A percentile compares a stretch with the other conserved stretches of the same genome.
Evolutionary conservation across 1,140 invertebrate genomes (phyloP).

Genomic region (Temnothorax curvispinosus): DNA sequence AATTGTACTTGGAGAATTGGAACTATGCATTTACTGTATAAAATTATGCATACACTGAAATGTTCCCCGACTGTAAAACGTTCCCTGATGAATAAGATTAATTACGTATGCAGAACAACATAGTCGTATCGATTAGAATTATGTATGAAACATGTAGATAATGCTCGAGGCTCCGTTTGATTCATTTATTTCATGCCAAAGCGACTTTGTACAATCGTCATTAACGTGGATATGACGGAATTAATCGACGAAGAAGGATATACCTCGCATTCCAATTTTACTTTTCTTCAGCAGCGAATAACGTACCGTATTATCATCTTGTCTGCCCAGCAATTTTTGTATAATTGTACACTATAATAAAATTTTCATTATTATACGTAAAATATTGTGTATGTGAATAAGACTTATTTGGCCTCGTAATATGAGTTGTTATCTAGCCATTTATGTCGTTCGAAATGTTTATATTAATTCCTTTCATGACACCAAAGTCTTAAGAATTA

Average conservation of each 20-base stretch:
- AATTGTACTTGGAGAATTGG: not conserved
- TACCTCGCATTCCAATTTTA: not conserved
- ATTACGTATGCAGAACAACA: not conserved
- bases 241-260: not conserved
- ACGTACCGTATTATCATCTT: not conserved
- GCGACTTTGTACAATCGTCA: not conserved
- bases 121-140: not conserved
- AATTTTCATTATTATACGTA: not conserved
- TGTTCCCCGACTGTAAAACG: not conserved
- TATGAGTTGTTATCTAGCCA: not conserved
- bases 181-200: not conserved
- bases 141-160: slow-evolving; percentile 28
- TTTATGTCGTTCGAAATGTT: not conserved
- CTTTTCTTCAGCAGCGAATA: not conserved
- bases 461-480: not conserved
- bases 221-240: not conserved
- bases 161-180: not conserved
- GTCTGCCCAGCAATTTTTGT: not conserved
- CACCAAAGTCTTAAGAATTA: too few species aligned
- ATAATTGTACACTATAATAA: not conserved
- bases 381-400: not conserved
- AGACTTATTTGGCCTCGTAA: not conserved
- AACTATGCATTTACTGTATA: not conserved
- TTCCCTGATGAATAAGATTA: slow-evolving; percentile 11
- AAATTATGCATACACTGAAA: not conserved